Evolutionary conservation across 92 coral and sea anemone species (phyloP), one percentile per base, ranked within the genome.

Genomic region (Ricordea florida): DNA sequence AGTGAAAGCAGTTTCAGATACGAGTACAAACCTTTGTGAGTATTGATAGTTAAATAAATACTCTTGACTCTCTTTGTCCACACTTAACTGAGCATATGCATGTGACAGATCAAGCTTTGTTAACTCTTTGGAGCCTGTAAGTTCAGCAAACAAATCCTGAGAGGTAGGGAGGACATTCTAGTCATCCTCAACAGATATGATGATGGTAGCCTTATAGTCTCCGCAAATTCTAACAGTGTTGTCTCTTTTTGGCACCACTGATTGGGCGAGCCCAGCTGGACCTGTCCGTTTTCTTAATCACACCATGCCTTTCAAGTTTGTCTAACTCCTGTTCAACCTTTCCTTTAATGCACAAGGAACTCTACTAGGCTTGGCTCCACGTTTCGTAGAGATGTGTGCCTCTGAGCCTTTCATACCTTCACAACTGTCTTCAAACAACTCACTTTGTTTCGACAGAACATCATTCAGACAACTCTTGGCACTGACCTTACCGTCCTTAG

Each of bases 1-100:
- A n/a, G n/a, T n/a, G n/a, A n/a, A n/a, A n/a, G 57, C 16, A 48
- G 34, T 24, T 57, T 15, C n/a, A 2, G 6, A 44, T 88, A 83
- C 42, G 59, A 66, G 44, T 57, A 88, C 3, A 77, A 79, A 0
- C 89, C 93, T 67, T 73, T 89, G 74, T 61, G 87, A 2, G 94
- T 85, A 24, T 69, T 74, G 25, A 89, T 85, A 2, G 91, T 85
- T 10, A 73, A 26, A n/a, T n/a, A n/a, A n/a, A 14, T 69, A 70
- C 44, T 75, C 70, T 29, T 62, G 70, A 20, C 68, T 67, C 22
- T 58, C 69, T 20, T 40, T 28, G 28, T 57, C 76, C 41, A 75
- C 29, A 60, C 36, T 50, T 67, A 70, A 34, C 26, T 80, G 80
- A 24, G 31, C 55, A 32, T 71, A 49, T 6, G 65, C 84, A 35